Evolutionary conservation across 2,888 invertebrate species (phyloP), one percentile per base, ranked within the genome.

Genomic region (Exephanes ischioxanthus): DNA sequence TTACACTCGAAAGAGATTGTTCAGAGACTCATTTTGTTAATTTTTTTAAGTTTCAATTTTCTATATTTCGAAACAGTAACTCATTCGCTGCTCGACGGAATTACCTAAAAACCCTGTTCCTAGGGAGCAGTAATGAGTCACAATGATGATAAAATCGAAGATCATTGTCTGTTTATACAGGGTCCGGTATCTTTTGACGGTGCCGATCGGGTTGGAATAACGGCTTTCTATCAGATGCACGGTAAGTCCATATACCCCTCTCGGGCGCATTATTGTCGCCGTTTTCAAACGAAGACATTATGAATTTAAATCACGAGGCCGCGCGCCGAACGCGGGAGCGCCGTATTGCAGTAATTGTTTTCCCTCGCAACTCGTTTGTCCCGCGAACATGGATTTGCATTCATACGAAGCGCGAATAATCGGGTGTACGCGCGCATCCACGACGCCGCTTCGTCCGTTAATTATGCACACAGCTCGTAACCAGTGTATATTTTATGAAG

Each of bases 121-220:
- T 45, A 45, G 11, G 3, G 3, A 45, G 3, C 14, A 4, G 45
- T 14, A 9, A 45, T 14, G 45, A 45, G 2, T 4, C 6, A 53
- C 19, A 26, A 58, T 26, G 19, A 16, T 33, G 5, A 30, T 16
- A 61, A 30, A 33, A 61, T 16, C 16, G 6, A 16, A 5, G 58
- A 22, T 1, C 3, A 19, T 30, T 30, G 0, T 58, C 58, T 26
- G 22, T 33, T 14, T 26, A 2, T 95, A 63, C 94, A 98, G 98
- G 98, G 98, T 37, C 98, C 98, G 2, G 97, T 98, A 0, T 97
- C 97, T 1, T 98, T 98, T 93, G 96, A 97, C 89, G 98, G 98
- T 3, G 97, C 98, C 0, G 98, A 98, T 94, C 96, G 98, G 77
- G 96, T 98, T 86, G 98, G 98, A 55, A 97, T 98, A 88, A 97